Conservation (phyloP, 2,888 invertebrate genomes). For the Caenorhabditis sp. region DNA sequence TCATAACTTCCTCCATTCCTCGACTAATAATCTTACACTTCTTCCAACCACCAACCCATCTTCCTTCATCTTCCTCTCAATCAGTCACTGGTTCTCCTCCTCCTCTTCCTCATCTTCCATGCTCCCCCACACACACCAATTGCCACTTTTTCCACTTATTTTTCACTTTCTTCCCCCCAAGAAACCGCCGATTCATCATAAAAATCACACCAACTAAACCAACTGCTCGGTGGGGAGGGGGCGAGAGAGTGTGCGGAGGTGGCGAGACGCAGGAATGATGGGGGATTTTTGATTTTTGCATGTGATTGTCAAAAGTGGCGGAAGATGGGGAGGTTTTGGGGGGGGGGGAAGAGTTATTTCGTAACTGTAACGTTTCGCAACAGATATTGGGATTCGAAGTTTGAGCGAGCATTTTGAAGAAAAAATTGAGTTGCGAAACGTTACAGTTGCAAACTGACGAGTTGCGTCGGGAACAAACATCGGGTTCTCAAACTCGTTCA, state of each 20-base stretch:
- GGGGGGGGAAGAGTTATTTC: too few relatives aligned
- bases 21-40: neutral
- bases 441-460: too few relatives aligned
- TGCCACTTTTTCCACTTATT: constrained; percentile 22
- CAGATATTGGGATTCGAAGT: too few relatives aligned
- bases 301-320: too few relatives aligned
- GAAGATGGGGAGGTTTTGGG: neutral
- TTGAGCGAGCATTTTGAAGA: too few relatives aligned
- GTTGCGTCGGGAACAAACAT: too few relatives aligned
- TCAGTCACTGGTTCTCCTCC: neutral
- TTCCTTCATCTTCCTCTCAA: neutral
- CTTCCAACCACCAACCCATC: neutral
- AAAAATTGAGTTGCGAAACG: too few relatives aligned
- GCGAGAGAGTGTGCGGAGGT: neutral
- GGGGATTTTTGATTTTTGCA: constrained; percentile 3
- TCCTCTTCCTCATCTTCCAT: constrained; percentile 15
- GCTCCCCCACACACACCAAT: constrained; percentile 32
- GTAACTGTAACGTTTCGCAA: too few relatives aligned
- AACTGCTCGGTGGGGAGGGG: constrained; percentile 29
- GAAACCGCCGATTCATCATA: constrained; percentile 59
- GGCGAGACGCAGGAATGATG: constrained; percentile 20
- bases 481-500: too few relatives aligned
- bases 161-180: constrained; percentile 30
- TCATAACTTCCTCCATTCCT: too few relatives aligned
- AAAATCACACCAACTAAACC: constrained; percentile 53